phyloP scores from a whole-genome alignment of 2,113 vertebrate genomes.

The Ailurus styani region DNA sequence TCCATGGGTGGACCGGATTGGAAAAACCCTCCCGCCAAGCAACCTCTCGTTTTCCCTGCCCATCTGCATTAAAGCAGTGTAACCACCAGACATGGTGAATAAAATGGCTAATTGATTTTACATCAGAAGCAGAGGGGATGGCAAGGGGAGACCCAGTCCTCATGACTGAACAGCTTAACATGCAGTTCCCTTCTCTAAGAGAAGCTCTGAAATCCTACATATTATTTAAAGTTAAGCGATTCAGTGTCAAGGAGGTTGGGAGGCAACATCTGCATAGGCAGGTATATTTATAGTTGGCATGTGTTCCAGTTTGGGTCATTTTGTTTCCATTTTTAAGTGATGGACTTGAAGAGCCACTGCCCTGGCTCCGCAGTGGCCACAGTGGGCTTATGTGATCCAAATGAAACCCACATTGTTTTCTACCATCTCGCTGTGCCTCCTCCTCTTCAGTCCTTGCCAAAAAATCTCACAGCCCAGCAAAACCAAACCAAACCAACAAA shows the following conservation, averaged over 20 bases:
- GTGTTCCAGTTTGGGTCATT: background rate
- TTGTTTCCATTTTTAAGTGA: background rate
- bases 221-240: background rate
- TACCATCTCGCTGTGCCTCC: background rate
- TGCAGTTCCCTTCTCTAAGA: conserved; percentile 36
- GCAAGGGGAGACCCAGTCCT: background rate
- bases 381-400: background rate
- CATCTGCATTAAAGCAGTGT: background rate
- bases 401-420: background rate
- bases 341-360: background rate
- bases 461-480: background rate
- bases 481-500: background rate
- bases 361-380: background rate
- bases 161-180: background rate
- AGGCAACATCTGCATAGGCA: background rate
- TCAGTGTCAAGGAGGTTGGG: background rate
- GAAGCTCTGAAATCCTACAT: background rate
- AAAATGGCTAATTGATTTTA: background rate
- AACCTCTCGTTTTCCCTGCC: background rate
- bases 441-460: background rate
- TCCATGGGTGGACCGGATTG: background rate
- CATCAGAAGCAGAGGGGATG: background rate
- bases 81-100: background rate
- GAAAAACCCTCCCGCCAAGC: background rate
- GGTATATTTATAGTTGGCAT: conserved; percentile 36